Conservation (phyloP, 1,140 invertebrate genomes). For the Drosophila leontia region DNA sequence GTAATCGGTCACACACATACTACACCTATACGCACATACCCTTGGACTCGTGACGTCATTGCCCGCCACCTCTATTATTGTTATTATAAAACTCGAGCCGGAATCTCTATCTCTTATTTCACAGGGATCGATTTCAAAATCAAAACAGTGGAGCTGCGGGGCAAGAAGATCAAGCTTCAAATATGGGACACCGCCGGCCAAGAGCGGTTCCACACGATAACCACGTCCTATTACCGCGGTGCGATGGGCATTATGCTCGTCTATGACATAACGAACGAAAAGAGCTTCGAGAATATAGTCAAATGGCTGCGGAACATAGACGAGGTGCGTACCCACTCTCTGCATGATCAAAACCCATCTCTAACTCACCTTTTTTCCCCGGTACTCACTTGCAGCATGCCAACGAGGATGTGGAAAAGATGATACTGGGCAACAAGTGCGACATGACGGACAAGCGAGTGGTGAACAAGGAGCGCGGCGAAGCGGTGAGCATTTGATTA, state of each 20-base stretch:
- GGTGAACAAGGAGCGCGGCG: slow-evolving; percentile 95
- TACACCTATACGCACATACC: neutral
- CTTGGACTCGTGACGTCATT: slow-evolving; percentile 53
- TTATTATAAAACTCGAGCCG: slow-evolving; percentile 3
- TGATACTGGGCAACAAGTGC: slow-evolving; percentile 99
- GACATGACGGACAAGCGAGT: slow-evolving; percentile 99
- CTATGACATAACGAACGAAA: slow-evolving; percentile 99
- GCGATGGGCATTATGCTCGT: slow-evolving; percentile 99
- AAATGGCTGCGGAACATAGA: slow-evolving; percentile 99
- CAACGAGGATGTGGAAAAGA: slow-evolving; percentile 99
- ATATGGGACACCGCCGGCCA: slow-evolving; percentile 97
- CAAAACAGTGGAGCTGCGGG: slow-evolving; percentile 98
- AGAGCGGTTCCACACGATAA: slow-evolving; percentile 98
- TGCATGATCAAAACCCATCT: neutral
- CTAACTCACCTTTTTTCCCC: neutral
- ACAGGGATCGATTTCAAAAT: slow-evolving; percentile 99
- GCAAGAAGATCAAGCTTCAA: slow-evolving; percentile 99
- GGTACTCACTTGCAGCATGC: slow-evolving; percentile 91
- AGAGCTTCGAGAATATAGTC: slow-evolving; percentile 99
- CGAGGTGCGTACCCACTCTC: slow-evolving; percentile 87
- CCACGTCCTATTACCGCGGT: slow-evolving; percentile 98
- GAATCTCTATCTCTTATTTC: slow-evolving; percentile 4
- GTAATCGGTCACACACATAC: slow-evolving; percentile 13
- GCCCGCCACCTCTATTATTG: neutral
- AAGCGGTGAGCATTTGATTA: slow-evolving; percentile 88